phyloP scores from a whole-genome alignment of 2,797 vertebrate species.

The Smutsia gigantea region DNA sequence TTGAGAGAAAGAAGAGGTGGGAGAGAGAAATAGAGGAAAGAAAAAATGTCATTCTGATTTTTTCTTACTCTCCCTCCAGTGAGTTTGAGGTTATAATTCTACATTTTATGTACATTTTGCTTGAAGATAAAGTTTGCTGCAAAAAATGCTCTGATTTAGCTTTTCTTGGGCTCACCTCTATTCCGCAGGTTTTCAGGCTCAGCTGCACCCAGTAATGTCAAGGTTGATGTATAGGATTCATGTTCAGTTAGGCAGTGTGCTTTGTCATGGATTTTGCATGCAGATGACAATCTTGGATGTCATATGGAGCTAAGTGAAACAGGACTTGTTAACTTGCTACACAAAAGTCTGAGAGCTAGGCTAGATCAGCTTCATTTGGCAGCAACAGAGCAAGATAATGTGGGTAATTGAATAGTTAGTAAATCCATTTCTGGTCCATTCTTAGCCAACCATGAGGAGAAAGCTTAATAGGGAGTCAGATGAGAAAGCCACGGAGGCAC shows the following conservation, averaged over 20 bases:
- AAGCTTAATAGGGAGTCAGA: neutral
- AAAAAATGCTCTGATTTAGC: neutral
- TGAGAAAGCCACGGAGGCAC: neutral
- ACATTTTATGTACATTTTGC: neutral
- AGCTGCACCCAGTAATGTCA: neutral
- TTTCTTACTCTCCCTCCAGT: neutral
- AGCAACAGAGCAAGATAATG: slow-evolving; percentile 35
- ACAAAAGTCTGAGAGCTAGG: neutral
- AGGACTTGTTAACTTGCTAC: neutral
- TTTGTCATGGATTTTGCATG: neutral
- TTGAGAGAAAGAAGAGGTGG: neutral
- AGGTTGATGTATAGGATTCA: neutral
- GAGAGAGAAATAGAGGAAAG: neutral
- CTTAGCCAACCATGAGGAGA: slow-evolving; percentile 20
- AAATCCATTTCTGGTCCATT: slow-evolving; percentile 49
- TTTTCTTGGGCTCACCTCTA: neutral
- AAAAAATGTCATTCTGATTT: neutral
- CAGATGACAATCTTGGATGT: neutral
- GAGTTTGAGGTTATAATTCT: neutral
- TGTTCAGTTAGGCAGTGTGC: neutral
- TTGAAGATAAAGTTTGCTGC: neutral
- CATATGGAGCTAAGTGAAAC: neutral
- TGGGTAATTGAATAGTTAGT: slow-evolving; percentile 43
- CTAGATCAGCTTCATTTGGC: neutral
- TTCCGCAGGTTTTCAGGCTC: neutral